phyloP scores from a whole-genome alignment of 2,888 invertebrate species.

The Holacanthella duospinosa region DNA sequence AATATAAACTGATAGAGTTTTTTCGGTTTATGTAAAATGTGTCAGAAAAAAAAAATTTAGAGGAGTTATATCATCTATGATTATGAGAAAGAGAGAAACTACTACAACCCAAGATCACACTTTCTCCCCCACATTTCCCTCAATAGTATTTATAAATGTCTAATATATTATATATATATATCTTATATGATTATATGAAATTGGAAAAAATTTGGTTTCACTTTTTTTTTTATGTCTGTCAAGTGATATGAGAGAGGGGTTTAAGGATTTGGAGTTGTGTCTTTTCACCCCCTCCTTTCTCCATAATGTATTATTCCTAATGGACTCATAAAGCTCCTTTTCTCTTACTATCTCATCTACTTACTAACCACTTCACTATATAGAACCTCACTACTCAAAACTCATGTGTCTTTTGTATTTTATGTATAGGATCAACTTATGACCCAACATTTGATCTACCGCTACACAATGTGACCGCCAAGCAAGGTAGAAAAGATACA shows the following conservation, averaged over 20 bases:
- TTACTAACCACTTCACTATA: constrained; percentile 4
- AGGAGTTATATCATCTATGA: too few relatives aligned
- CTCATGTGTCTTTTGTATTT: neutral
- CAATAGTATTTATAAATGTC: too few relatives aligned
- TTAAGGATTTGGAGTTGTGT: neutral
- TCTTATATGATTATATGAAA: too few relatives aligned
- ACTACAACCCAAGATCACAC: too few relatives aligned
- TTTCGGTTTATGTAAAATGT: too few relatives aligned
- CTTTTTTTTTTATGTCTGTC: neutral
- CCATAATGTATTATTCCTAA: constrained; percentile 10
- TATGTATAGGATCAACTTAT: constrained; percentile 31
- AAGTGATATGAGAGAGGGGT: neutral
- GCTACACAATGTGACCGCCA: constrained; percentile 74
- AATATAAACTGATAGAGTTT: neutral
- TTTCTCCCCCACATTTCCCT: too few relatives aligned
- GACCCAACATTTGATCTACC: constrained; percentile 70
- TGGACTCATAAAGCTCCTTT: constrained; percentile 11
- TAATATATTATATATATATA: too few relatives aligned
- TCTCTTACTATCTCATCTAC: neutral
- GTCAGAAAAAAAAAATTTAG: too few relatives aligned
- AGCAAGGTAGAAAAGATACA: constrained; percentile 49
- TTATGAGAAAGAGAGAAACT: too few relatives aligned
- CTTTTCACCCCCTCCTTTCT: neutral
- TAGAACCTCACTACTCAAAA: neutral
- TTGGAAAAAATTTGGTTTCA: neutral